A percentile compares a stretch with the other conserved stretches of the same genome.
Evolutionary conservation across 2,797 vertebrate species (phyloP).

Genomic region (Salmo trutta): DNA sequence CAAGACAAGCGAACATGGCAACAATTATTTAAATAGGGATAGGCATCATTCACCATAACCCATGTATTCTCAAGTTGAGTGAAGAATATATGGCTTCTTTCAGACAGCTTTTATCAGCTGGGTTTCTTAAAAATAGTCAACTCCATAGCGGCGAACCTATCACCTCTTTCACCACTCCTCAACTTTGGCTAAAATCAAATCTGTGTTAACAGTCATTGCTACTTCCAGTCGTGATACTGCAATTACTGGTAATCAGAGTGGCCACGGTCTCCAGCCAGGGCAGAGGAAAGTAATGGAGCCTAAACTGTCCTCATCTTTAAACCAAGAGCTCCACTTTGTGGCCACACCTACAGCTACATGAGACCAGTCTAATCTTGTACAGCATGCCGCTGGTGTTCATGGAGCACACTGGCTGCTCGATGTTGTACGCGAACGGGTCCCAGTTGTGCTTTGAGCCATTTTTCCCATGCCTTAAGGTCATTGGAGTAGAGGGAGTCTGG

Average conservation of each 20-base stretch:
- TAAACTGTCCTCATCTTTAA: neutral
- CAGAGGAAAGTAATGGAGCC: neutral
- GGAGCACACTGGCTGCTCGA: constrained; percentile 91
- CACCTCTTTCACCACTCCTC: neutral
- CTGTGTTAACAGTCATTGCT: neutral
- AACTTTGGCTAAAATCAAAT: neutral
- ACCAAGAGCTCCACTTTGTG: constrained; percentile 19
- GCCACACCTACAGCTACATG: constrained; percentile 73
- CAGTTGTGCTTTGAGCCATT: constrained; percentile 95
- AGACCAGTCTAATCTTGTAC: constrained; percentile 91
- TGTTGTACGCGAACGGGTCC: constrained; percentile 94
- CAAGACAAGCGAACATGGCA: neutral
- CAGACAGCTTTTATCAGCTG: neutral
- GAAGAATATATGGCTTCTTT: neutral
- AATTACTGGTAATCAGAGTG: neutral
- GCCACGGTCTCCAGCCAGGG: neutral
- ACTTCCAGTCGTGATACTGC: neutral
- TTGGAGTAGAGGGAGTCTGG: constrained; percentile 81
- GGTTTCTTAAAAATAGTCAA: neutral
- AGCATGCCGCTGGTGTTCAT: constrained; percentile 91
- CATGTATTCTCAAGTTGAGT: neutral
- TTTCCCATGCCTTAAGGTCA: constrained; percentile 84
- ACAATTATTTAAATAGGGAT: neutral
- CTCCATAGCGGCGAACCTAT: neutral
- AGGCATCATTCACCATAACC: neutral